Evolutionary conservation across 2,888 invertebrate genomes (phyloP), one percentile per base, ranked within the genome.

Genomic region (Strigamia transsilvanica): DNA sequence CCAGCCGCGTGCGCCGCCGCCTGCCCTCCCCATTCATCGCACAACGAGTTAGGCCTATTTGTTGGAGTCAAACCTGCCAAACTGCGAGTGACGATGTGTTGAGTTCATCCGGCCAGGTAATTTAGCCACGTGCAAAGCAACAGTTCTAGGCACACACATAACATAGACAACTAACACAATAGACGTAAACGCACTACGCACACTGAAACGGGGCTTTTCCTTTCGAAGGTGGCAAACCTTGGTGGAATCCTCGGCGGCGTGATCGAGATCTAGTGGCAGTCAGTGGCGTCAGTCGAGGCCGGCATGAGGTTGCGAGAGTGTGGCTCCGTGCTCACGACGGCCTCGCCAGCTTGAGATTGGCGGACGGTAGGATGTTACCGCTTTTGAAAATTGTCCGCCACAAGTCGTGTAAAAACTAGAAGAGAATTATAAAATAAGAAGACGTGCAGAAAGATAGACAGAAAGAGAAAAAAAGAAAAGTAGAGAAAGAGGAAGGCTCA

Each of bases 351-450:
- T 61, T 61, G 21, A 46, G 46, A 46, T 46, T 46, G 46, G 46
- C 46, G 46, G 46, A 46, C 15, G 46, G 10, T 46, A 46, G 46
- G 21, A 61, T 61, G 61, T 61, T 61, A 61, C 10, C 21, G 61
- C 23, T 23, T 61, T 23, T 18, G 61, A 61, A 61, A 61, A 61
- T 61, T 61, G 61, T 21, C 61, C 61, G 61, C 61, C 61, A 61
- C 61, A 61, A 23, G 10, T 61, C 61, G 61, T 23, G 21, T 61
- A 61, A 23, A 82, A 79, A 81, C 82, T 82, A 84, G 83, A 83
- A 82, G 82, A 82, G 81, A 83, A 66, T 82, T 82, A 83, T 82
- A 83, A 81, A 82, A 80, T 82, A 83, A 82, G 82, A 83, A 81
- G 81, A 80, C 82, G 83, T 73, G 80, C 82, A 82, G 80, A 78